phyloP scores from a whole-genome alignment of 92 coral and sea anemone species.

The Montipora capitata region DNA sequence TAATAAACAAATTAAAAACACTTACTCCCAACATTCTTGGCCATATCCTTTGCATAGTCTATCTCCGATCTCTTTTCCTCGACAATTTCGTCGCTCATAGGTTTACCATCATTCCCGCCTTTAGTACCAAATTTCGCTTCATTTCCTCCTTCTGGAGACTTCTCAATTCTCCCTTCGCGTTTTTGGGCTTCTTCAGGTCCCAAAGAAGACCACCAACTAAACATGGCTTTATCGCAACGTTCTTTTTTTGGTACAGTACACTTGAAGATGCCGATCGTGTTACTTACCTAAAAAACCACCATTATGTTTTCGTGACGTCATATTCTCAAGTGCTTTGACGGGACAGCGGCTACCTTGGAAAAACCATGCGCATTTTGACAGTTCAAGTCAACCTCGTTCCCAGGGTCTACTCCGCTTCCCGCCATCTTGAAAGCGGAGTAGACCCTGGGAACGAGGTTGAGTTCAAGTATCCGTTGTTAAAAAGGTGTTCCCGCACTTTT shows the following conservation, averaged over 20 bases:
- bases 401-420: too few relatives aligned
- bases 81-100: constrained; percentile 11
- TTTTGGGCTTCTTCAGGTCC: constrained; percentile 5
- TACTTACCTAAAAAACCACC: not conserved
- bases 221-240: constrained; percentile 1
- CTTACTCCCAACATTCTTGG: constrained; percentile 98
- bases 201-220: constrained; percentile 53
- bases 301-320: constrained; percentile 40
- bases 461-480: too few relatives aligned
- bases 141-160: constrained; percentile 28
- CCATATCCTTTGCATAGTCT: constrained; percentile 94
- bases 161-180: constrained; percentile 37
- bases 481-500: too few relatives aligned
- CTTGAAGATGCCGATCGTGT: too few relatives aligned
- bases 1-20: not conserved
- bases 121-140: constrained; percentile 4
- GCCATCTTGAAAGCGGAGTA: too few relatives aligned
- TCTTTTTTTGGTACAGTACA: not conserved
- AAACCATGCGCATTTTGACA: constrained; percentile 1
- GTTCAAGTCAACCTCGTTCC: too few relatives aligned
- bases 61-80: constrained; percentile 72
- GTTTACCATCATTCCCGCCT: constrained; percentile 2
- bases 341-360: constrained; percentile 10
- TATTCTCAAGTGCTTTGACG: not conserved
- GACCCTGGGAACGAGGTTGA: too few relatives aligned